Evolutionary conservation across 2,888 invertebrate genomes (phyloP).

Genomic region (Chymomyza amoena): DNA sequence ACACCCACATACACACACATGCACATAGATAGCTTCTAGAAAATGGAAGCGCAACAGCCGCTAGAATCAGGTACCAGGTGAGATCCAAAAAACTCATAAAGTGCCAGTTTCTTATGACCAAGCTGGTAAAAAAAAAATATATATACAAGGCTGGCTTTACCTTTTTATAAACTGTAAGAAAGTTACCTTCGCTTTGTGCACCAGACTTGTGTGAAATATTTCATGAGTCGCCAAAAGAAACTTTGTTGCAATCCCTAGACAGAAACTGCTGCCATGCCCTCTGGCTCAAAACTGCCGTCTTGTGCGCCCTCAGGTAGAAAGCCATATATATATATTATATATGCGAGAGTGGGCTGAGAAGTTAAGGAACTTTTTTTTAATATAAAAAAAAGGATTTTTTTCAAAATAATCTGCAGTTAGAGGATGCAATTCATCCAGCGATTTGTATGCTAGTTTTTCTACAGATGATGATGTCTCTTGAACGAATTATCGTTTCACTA

Average conservation of each 20-base stretch:
- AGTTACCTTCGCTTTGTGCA: neutral
- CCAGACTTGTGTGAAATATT: constrained; percentile 30
- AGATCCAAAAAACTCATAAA: neutral
- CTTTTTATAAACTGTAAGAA: neutral
- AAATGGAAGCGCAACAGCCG: neutral
- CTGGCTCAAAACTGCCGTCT: neutral
- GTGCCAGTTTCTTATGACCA: neutral
- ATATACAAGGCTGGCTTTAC: neutral
- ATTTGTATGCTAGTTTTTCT: too few relatives aligned
- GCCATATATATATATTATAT: neutral
- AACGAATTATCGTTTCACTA: too few relatives aligned
- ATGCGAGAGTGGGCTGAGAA: neutral
- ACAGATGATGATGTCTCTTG: too few relatives aligned
- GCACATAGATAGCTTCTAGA: neutral
- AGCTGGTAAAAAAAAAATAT: neutral
- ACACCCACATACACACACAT: neutral
- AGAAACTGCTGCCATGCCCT: neutral
- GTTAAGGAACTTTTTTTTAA: too few relatives aligned
- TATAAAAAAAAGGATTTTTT: too few relatives aligned
- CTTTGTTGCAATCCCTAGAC: neutral
- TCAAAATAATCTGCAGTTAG: too few relatives aligned
- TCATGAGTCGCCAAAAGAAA: constrained; percentile 26
- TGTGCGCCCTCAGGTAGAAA: neutral
- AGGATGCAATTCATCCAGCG: too few relatives aligned
- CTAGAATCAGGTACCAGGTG: neutral